Base-by-base conservation (phyloP, 2,113 vertebrate genomes). In the Oenanthe melanoleuca region DNA sequence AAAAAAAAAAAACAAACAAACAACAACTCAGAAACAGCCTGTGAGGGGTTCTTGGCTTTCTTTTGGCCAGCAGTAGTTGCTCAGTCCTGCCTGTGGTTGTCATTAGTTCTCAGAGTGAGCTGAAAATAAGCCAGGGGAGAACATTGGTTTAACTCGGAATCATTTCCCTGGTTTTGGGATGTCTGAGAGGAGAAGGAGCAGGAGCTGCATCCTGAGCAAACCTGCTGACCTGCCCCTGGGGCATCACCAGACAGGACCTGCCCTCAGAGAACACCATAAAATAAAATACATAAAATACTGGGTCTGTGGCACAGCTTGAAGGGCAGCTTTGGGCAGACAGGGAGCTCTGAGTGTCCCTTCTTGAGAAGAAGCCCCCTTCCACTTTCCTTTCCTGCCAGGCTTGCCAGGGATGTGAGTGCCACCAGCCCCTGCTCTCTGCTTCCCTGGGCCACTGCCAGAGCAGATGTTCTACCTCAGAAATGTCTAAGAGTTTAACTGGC, bases 351-450 rank as follows among this genome's bases (percentile, higher is more conserved):
- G 40, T 72, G 53, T 8, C 17, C 9, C 12, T 87, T 28, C 56
- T 25, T 47, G 44, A 52, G 52, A n/a, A 59, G 33, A 63, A 28
- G 11, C 3, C 9, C 16, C 29, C 6, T 59, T 80, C 33, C 7
- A 6, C 8, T 56, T 72, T 29, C 6, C 11, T 15, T 50, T 15
- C 29, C 40, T 60, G 25, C 18, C 7, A 3, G 24, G 33, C 17
- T 55, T 61, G 33, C 18, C 8, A 4, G 28, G 28, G 34, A 77
- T 63, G 44, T 0, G 0, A 60, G 49, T 49, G 73, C 49, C 22
- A 2, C 17, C 38, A 31, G 21, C 21, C 15, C 13, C 24, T 6
- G 3, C 18, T 28, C 34, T 1, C 3, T 2, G 9, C 53, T n/a
- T 44, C 23, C 50, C 33, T 4, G 4, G 37, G 22, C 47, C 61